Conservation (phyloP, 1,140 invertebrate species). For the Paraescarpia echinospica region DNA sequence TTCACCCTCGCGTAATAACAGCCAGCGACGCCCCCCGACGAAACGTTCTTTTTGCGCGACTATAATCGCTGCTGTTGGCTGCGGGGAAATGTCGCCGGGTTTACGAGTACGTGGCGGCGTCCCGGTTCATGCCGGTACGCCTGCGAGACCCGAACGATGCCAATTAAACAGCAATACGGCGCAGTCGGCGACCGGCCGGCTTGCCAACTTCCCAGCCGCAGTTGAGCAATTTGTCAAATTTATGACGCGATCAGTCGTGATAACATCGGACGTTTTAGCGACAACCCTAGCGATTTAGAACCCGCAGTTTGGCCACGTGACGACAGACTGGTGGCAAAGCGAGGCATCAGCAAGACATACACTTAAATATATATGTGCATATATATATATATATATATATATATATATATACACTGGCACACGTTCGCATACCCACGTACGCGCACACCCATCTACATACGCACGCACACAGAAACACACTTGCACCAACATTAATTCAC, state of each 20-base stretch:
- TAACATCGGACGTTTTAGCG: not conserved
- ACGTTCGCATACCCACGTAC: not conserved
- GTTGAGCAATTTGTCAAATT: constrained; percentile 6
- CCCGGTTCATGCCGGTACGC: not conserved
- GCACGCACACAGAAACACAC: not conserved
- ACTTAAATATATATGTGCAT: not conserved
- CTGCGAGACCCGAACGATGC: not conserved
- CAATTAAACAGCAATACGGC: not conserved
- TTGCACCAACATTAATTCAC: not conserved
- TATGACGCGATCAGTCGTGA: not conserved
- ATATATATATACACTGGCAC: no score
- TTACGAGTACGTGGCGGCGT: not conserved
- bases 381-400: no score
- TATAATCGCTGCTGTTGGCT: not conserved
- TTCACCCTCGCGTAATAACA: not conserved
- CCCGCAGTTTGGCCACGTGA: not conserved
- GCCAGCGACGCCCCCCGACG: not conserved
- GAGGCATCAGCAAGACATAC: not conserved
- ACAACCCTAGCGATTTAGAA: not conserved
- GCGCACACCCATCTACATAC: not conserved
- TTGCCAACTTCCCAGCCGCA: not conserved
- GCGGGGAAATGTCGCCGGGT: not conserved
- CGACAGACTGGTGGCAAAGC: not conserved
- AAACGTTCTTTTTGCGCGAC: not conserved
- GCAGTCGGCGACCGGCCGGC: not conserved